These are phyloP conservation scores for Melanotaenia nigrans DNA, from an alignment of 2,797 vertebrate genomes.

Conservation along the genomic window DNA sequence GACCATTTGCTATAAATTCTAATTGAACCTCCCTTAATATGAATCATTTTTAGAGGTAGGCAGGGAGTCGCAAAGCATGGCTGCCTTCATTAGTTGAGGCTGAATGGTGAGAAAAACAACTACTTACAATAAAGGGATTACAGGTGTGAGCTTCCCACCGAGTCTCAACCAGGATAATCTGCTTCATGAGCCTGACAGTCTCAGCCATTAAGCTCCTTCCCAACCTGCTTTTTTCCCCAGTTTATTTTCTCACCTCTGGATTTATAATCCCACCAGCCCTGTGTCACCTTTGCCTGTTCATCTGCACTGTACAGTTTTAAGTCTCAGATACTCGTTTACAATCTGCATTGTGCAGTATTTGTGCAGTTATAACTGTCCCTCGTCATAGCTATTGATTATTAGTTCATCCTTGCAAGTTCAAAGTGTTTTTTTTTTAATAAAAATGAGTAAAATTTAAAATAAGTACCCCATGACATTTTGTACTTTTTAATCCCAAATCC, in stretches of 20 bases:
- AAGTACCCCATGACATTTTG: too few species aligned
- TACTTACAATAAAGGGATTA: slow-evolving; percentile 42
- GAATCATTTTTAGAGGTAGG: slow-evolving; percentile 5
- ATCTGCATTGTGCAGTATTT: neutral
- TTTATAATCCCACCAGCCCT: slow-evolving; percentile 17
- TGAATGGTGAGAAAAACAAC: neutral
- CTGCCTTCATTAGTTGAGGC: neutral
- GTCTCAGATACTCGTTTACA: neutral
- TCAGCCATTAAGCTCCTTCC: slow-evolving; percentile 23
- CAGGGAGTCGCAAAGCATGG: neutral
- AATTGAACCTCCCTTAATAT: neutral
- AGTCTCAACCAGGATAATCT: slow-evolving; percentile 13
- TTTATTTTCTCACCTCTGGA: slow-evolving; percentile 5
- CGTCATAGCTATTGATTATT: too few species aligned
- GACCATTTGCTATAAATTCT: slow-evolving; percentile 23
- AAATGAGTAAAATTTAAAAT: too few species aligned
- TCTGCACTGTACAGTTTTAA: slow-evolving; percentile 42
- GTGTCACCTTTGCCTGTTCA: neutral
- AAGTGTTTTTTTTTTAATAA: too few species aligned
- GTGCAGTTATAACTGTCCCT: too few species aligned
- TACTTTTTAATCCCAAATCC: too few species aligned
- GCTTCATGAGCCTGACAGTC: slow-evolving; percentile 1
- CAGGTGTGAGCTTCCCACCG: slow-evolving; percentile 43
- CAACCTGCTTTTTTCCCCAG: neutral
- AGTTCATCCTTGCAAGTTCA: neutral